These are phyloP conservation scores for Dolichomitus sp. DNA, from an alignment of 2,888 invertebrate genomes.

Conservation along the genomic window DNA sequence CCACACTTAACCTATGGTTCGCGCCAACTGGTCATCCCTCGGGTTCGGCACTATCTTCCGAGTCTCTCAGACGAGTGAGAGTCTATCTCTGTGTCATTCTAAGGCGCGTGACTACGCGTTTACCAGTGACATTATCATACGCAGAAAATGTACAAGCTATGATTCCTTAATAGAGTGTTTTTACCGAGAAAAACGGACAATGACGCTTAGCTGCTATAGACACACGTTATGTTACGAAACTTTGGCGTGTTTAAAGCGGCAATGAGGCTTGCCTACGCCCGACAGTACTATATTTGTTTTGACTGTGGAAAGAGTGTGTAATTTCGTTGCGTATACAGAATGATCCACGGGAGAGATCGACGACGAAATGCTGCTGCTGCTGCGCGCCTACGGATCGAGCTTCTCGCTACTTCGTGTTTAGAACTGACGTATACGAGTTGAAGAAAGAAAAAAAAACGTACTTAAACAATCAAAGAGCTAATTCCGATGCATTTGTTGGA, in stretches of 20 bases:
- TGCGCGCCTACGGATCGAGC: not conserved
- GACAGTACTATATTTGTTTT: constrained; percentile 43
- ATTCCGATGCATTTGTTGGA: too few relatives aligned
- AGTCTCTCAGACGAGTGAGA: not conserved
- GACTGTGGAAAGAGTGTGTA: constrained; percentile 20
- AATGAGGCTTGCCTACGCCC: constrained; percentile 18
- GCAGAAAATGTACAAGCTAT: constrained; percentile 26
- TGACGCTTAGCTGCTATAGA: not conserved
- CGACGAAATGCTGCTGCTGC: constrained; percentile 1
- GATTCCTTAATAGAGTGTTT: constrained; percentile 37
- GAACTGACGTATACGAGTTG: not conserved
- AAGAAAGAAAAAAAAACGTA: too few relatives aligned
- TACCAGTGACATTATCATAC: constrained; percentile 41
- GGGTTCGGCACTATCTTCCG: not conserved
- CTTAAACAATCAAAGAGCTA: too few relatives aligned
- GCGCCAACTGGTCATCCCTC: constrained; percentile 22
- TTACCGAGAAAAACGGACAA: constrained; percentile 43
- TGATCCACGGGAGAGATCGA: constrained; percentile 8
- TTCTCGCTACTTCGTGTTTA: not conserved
- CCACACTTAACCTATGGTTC: constrained; percentile 26
- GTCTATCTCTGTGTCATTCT: constrained; percentile 48
- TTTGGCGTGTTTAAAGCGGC: not conserved
- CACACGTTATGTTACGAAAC: not conserved
- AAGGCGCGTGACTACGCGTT: constrained; percentile 56
- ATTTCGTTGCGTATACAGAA: constrained; percentile 24